phyloP scores from a whole-genome alignment of 2,113 vertebrate species.

The Neodon shergylaensis region DNA sequence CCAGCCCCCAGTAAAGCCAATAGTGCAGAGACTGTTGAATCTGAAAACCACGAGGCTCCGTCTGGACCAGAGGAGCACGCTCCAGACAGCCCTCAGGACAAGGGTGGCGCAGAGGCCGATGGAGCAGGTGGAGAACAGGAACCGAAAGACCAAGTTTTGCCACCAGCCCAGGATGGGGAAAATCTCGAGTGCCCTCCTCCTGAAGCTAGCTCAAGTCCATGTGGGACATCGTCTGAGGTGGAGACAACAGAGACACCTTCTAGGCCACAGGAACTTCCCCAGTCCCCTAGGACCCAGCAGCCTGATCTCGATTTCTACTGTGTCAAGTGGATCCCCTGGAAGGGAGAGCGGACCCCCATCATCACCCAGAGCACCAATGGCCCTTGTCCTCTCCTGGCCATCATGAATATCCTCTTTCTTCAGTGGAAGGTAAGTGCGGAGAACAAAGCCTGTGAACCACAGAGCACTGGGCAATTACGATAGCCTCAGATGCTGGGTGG shows the following conservation, averaged over 20 bases:
- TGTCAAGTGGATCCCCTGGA: constrained; percentile 97
- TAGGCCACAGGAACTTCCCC: constrained; percentile 48
- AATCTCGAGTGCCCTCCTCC: constrained; percentile 21
- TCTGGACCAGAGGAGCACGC: neutral
- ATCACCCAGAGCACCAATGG: constrained; percentile 95
- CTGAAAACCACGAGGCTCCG: neutral
- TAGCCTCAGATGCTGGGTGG: neutral
- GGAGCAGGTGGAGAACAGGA: neutral
- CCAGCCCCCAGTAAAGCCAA: neutral
- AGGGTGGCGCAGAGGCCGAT: neutral
- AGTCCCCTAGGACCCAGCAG: constrained; percentile 46
- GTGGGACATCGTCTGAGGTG: neutral
- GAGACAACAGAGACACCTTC: neutral
- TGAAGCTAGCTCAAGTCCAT: neutral
- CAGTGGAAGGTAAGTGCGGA: constrained; percentile 91
- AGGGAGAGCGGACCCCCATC: constrained; percentile 92
- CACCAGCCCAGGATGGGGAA: neutral
- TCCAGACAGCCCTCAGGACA: neutral
- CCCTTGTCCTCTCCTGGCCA: constrained; percentile 95
- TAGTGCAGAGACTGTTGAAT: neutral
- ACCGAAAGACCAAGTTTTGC: neutral
- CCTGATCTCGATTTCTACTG: constrained; percentile 87
- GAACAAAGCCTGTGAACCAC: neutral
- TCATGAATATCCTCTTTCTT: constrained; percentile 95
- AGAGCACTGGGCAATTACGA: neutral